These are phyloP conservation scores for Himantopus leucocephalus DNA, from an alignment of 2,113 vertebrate genomes.

Conservation along the genomic window DNA sequence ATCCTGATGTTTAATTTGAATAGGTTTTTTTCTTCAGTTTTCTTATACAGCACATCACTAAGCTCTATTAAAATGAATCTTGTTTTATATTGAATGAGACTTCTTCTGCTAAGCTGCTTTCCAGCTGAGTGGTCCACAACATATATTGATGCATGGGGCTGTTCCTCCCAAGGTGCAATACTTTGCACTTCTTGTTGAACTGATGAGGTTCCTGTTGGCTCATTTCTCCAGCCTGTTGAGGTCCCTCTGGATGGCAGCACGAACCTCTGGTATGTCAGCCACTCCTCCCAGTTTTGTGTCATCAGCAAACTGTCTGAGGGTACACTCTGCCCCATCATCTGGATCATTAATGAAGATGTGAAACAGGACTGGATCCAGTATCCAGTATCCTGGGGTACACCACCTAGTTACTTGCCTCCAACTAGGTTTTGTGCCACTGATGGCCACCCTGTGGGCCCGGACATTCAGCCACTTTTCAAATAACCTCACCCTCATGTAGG, in stretches of 20 bases:
- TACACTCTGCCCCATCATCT: not conserved
- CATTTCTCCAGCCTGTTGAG: not conserved
- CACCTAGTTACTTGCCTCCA: not conserved
- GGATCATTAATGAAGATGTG: not conserved
- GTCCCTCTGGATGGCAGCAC: not conserved
- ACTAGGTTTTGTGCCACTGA: not conserved
- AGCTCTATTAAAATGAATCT: not conserved
- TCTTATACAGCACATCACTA: not conserved
- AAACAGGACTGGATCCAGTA: not conserved
- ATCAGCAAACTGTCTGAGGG: not conserved
- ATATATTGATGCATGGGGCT: not conserved
- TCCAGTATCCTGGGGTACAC: not conserved
- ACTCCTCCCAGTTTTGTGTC: not conserved
- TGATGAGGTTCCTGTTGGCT: fast-evolving
- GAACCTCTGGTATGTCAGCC: not conserved
- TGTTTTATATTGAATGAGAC: not conserved
- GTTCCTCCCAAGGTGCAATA: not conserved
- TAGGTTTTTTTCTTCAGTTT: not conserved
- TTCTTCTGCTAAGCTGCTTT: not conserved
- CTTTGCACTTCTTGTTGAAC: not conserved
- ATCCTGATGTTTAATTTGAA: not conserved
- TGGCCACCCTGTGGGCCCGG: fast-evolving
- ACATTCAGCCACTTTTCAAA: not conserved
- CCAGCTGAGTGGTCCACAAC: fast-evolving
- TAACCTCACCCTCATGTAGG: not conserved